phyloP scores from a whole-genome alignment of 2,888 invertebrate species.

The Pristionchus exspectatus region DNA sequence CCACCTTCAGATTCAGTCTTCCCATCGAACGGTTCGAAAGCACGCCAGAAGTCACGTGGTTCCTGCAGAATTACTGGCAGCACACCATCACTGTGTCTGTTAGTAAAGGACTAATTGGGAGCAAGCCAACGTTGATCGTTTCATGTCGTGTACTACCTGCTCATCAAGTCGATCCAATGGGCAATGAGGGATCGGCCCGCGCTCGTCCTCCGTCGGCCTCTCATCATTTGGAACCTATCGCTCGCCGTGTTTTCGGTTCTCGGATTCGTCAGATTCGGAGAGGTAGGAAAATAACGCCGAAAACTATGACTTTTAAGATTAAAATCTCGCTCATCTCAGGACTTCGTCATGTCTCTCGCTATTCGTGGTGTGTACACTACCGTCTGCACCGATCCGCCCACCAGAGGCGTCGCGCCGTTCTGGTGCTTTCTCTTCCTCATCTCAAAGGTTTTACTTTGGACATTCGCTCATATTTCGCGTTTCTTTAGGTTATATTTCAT shows the following conservation, averaged over 20 bases:
- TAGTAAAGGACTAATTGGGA: too few species aligned
- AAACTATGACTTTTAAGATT: too few species aligned
- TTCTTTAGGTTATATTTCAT: too few species aligned
- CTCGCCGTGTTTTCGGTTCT: constrained; percentile 81
- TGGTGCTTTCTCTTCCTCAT: constrained; percentile 74
- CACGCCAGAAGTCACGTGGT: constrained; percentile 58
- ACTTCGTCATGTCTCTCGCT: constrained; percentile 60
- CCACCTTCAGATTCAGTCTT: neutral
- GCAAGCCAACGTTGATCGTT: too few species aligned
- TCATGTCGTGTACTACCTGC: constrained; percentile 81
- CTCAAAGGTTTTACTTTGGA: constrained; percentile 66
- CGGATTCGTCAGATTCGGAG: constrained; percentile 79
- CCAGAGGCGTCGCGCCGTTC: constrained; percentile 68
- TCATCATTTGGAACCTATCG: constrained; percentile 80
- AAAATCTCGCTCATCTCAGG: too few species aligned
- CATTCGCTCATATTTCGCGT: too few species aligned
- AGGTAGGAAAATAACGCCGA: constrained; percentile 55
- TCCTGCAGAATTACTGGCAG: constrained; percentile 85
- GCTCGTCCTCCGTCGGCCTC: constrained; percentile 79
- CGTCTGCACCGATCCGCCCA: constrained; percentile 73
- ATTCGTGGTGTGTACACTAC: constrained; percentile 69
- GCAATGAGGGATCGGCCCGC: constrained; percentile 80
- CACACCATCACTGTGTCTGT: constrained; percentile 83
- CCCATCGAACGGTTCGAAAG: neutral
- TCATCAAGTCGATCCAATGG: constrained; percentile 65